Conservation (phyloP, 2,797 vertebrate genomes). For the Neomorphus geoffroyi region DNA sequence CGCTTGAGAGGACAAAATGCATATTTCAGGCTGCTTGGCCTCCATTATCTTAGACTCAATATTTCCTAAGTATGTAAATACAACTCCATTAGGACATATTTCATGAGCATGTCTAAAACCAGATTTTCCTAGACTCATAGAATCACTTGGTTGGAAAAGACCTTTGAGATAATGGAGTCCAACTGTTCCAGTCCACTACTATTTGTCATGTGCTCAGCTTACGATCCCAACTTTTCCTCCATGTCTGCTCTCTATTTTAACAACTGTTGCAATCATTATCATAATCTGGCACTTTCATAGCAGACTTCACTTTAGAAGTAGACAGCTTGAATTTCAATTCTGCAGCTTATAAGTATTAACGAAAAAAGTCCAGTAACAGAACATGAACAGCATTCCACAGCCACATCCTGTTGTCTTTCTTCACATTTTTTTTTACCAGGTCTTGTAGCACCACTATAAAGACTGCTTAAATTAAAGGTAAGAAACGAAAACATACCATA, state of each 20-base stretch:
- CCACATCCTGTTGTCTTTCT: background rate
- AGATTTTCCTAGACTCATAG: background rate
- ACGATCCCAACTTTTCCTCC: background rate
- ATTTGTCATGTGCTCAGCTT: no score
- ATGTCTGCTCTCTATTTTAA: background rate
- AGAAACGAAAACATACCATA: background rate
- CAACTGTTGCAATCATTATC: background rate
- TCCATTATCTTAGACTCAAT: background rate
- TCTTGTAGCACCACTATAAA: background rate
- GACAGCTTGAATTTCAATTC: background rate
- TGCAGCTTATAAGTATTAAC: background rate
- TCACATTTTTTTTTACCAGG: background rate
- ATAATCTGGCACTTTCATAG: background rate
- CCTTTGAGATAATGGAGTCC: no score
- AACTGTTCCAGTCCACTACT: no score
- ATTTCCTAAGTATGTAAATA: background rate
- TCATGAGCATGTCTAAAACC: background rate
- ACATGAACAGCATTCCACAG: background rate
- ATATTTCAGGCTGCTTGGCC: background rate
- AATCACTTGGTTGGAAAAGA: no score
- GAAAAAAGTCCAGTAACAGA: background rate
- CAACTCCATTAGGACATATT: background rate
- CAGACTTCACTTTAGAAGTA: background rate
- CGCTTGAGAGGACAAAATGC: background rate
- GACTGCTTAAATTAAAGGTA: background rate